Conservation (phyloP, 2,113 vertebrate species). For the Pyrgilauda ruficollis region DNA sequence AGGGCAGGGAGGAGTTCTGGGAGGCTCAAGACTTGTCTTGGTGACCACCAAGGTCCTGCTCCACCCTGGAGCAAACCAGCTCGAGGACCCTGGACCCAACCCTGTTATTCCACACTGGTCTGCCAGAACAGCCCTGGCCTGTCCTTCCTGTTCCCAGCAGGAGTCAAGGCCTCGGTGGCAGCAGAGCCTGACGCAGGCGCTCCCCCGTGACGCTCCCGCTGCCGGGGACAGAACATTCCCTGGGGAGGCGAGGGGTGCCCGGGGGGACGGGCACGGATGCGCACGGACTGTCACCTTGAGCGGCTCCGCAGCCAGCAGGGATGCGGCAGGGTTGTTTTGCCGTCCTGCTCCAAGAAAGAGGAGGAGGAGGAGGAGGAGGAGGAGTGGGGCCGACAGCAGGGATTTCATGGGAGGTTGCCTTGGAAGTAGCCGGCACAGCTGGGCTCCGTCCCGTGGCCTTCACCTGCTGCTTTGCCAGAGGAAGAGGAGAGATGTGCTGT, state of each 20-base stretch:
- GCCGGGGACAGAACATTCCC: constrained; percentile 57
- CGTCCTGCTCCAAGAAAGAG: not conserved
- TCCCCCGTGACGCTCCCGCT: not conserved
- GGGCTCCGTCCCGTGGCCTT: constrained; percentile 53
- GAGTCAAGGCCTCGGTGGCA: constrained; percentile 49
- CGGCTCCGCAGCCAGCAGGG: rapidly evolving
- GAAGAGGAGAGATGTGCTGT: not conserved
- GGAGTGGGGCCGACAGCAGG: rapidly evolving
- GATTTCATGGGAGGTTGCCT: not conserved
- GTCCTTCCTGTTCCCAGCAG: constrained; percentile 21
- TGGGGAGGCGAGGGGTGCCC: not conserved
- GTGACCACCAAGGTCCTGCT: not conserved
- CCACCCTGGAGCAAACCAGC: not conserved
- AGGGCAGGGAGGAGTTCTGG: not conserved
- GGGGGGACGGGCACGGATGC: not conserved
- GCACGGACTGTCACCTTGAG: constrained; percentile 48
- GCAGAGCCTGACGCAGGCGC: constrained; percentile 60
- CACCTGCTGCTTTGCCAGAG: not conserved
- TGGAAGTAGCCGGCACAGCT: constrained; percentile 35
- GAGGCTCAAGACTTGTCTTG: not conserved
- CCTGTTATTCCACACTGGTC: rapidly evolving
- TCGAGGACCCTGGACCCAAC: rapidly evolving
- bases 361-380: not conserved
- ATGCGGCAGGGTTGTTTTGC: constrained; percentile 2
- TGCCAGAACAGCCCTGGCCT: not conserved